phyloP scores from a whole-genome alignment of 2,888 invertebrate species.

The Exephanes ischioxanthus region DNA sequence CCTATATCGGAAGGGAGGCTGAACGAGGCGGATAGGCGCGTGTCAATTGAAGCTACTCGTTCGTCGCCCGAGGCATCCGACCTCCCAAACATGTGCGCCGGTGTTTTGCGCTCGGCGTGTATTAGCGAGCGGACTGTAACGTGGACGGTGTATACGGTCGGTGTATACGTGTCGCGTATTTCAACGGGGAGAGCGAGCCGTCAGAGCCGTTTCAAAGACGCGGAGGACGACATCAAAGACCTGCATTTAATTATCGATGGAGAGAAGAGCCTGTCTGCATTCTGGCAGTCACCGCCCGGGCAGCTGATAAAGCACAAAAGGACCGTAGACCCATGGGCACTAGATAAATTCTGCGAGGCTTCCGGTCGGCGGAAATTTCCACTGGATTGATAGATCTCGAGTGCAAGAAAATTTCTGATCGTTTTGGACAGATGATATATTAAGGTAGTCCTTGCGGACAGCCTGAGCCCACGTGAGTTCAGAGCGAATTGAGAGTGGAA shows the following conservation, averaged over 20 bases:
- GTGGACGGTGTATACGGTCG: neutral
- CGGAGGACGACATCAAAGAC: constrained; percentile 20
- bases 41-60: constrained; percentile 48
- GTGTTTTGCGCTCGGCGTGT: neutral
- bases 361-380: neutral
- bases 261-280: neutral
- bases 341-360: neutral
- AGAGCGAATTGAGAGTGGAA: too few relatives aligned
- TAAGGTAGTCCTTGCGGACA: too few relatives aligned
- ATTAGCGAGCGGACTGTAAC: neutral
- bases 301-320: neutral
- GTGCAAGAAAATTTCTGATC: too few relatives aligned
- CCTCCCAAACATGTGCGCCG: neutral
- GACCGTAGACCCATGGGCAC: neutral
- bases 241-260: constrained; percentile 15
- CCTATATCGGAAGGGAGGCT: constrained; percentile 25
- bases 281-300: neutral
- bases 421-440: too few relatives aligned
- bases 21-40: constrained; percentile 40
- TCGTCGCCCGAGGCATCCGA: neutral
- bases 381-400: neutral
- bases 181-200: neutral
- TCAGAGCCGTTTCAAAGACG: constrained; percentile 1
- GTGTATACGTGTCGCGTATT: constrained; percentile 2
- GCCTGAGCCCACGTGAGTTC: too few relatives aligned